These are phyloP conservation scores for Dascillus cervinus DNA, from an alignment of 2,888 invertebrate genomes.

Conservation along the genomic window DNA sequence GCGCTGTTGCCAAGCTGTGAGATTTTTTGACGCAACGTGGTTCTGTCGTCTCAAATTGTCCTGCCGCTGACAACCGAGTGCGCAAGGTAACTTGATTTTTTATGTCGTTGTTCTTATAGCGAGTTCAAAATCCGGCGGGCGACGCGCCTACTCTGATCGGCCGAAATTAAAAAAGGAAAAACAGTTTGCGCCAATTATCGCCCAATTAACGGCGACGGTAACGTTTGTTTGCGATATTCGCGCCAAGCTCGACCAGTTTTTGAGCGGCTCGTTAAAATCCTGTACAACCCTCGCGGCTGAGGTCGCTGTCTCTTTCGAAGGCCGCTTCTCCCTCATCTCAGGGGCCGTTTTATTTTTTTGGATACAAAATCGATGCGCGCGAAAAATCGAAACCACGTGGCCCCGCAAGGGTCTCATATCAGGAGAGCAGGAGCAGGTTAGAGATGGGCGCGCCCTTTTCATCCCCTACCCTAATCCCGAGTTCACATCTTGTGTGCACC, in stretches of 20 bases:
- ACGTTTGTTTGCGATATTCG: too few relatives aligned
- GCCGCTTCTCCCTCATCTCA: too few relatives aligned
- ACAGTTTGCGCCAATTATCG: too few relatives aligned
- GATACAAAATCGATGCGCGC: neutral
- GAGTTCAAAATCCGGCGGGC: too few relatives aligned
- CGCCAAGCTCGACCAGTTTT: too few relatives aligned
- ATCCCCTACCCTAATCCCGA: constrained; percentile 15
- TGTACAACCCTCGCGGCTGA: too few relatives aligned
- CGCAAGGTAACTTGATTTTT: constrained; percentile 19
- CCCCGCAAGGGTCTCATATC: constrained; percentile 31
- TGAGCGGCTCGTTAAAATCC: too few relatives aligned
- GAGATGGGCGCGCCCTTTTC: constrained; percentile 23
- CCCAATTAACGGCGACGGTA: too few relatives aligned
- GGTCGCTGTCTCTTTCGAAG: too few relatives aligned
- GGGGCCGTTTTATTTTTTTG: too few relatives aligned
- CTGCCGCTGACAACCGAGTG: constrained; percentile 16
- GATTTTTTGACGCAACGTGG: constrained; percentile 20
- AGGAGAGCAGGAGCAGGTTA: constrained; percentile 25
- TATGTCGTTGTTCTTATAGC: constrained; percentile 13
- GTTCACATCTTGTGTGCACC: constrained; percentile 6
- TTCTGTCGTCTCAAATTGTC: constrained; percentile 16
- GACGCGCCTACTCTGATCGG: too few relatives aligned
- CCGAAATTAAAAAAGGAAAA: too few relatives aligned
- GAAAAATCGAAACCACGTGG: constrained; percentile 25
- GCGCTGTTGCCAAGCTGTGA: constrained; percentile 14